Percentiles rank a stretch among this genome's conserved stretches.
Conservation (phyloP, 2,888 invertebrate species). For the Andrena fulva region DNA sequence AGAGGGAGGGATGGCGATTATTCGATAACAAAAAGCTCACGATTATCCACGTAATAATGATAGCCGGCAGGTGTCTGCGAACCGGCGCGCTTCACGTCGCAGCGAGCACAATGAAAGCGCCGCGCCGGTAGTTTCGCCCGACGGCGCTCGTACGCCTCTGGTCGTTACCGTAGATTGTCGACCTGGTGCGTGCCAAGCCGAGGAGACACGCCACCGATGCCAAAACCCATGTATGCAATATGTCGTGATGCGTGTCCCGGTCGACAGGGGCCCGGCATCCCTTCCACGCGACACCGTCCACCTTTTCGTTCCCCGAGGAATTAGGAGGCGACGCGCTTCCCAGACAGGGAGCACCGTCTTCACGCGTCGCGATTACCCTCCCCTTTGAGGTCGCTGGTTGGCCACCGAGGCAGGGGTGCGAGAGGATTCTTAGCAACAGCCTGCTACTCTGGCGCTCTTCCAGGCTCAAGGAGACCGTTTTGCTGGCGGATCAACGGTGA, state of each 20-base stretch:
- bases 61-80: conserved; percentile 81
- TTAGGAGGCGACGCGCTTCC: conserved; percentile 14
- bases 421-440: not conserved
- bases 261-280: conserved; percentile 2
- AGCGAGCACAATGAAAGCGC: conserved; percentile 73
- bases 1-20: conserved; percentile 59
- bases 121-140: conserved; percentile 73
- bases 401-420: not conserved
- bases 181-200: conserved; percentile 67
- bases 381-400: not conserved
- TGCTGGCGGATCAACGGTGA: too few relatives aligned
- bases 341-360: conserved; percentile 3
- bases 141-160: conserved; percentile 62
- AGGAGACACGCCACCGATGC: conserved; percentile 71
- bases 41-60: conserved; percentile 80
- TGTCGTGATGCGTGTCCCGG: conserved; percentile 76
- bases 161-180: conserved; percentile 72
- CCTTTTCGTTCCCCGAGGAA: conserved; percentile 9
- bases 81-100: conserved; percentile 67
- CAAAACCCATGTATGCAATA: conserved; percentile 77
- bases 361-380: not conserved
- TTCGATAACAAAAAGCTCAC: conserved; percentile 80
- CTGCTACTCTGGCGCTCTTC: too few relatives aligned
- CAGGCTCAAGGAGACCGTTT: too few relatives aligned
- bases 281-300: conserved; percentile 50